Evolutionary conservation across 2,888 invertebrate genomes (phyloP).

Genomic region (Erynnis tages): DNA sequence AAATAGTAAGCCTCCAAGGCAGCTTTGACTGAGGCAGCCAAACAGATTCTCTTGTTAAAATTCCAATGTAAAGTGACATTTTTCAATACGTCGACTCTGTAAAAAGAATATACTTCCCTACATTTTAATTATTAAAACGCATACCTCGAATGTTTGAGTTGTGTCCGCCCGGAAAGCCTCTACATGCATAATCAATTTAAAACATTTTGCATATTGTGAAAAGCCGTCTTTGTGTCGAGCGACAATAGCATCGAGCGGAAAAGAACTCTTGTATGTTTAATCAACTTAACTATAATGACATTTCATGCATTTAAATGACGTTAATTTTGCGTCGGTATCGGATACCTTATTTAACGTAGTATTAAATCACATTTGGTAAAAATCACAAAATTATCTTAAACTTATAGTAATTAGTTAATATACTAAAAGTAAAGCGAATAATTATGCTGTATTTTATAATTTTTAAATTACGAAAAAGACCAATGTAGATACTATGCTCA

Average conservation of each 20-base stretch:
- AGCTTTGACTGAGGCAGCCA: conserved; percentile 31
- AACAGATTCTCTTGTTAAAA: conserved; percentile 16
- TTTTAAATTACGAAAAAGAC: no score
- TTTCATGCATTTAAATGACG: conserved; percentile 18
- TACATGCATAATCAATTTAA: conserved; percentile 29
- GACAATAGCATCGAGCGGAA: conserved; percentile 19
- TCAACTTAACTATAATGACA: conserved; percentile 13
- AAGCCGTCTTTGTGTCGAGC: conserved; percentile 16
- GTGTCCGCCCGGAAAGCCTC: conserved; percentile 24
- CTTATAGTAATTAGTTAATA: no score
- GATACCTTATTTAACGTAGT: no score
- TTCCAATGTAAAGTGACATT: conserved; percentile 23
- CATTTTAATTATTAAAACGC: conserved; percentile 27
- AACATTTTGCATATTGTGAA: conserved; percentile 26
- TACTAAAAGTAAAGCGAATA: no score
- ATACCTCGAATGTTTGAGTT: conserved; percentile 22
- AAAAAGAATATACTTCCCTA: conserved; percentile 12
- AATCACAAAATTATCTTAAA: no score
- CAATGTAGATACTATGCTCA: no score
- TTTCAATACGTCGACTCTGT: conserved; percentile 36
- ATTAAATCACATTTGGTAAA: no score
- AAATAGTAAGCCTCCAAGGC: conserved; percentile 37
- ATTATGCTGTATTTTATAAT: no score
- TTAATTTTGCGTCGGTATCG: background rate
- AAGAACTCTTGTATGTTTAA: conserved; percentile 24